Evolutionary conservation across 1,140 invertebrate species (phyloP).

Genomic region (Muscidifurax raptorellus): DNA sequence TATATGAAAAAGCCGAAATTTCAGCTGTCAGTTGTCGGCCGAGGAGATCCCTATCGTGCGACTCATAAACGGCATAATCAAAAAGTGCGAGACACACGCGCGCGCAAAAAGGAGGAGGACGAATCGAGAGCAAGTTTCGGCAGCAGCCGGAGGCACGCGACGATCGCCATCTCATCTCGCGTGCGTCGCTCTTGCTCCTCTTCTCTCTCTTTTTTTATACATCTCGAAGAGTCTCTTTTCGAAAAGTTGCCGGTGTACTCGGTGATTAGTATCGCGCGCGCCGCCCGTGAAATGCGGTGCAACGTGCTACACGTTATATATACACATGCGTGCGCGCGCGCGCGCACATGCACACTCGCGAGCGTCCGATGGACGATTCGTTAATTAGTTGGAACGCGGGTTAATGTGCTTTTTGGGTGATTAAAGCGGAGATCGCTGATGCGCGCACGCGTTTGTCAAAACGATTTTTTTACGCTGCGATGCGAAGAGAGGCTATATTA

Average conservation of each 20-base stretch:
- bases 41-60: not conserved
- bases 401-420: not conserved
- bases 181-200: constrained; percentile 20
- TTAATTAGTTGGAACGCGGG: constrained; percentile 1
- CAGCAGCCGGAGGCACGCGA: constrained; percentile 33
- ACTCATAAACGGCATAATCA: constrained; percentile 40
- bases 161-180: constrained; percentile 57
- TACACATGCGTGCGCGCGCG: not conserved
- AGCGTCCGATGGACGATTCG: not conserved
- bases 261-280: constrained; percentile 23
- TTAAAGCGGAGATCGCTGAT: not conserved
- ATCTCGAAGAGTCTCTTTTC: not conserved
- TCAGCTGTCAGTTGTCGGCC: constrained; percentile 1
- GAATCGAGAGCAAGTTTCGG: constrained; percentile 4
- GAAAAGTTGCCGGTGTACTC: not conserved
- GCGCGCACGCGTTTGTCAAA: not conserved
- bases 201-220: not conserved
- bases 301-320: not conserved
- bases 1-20: not conserved
- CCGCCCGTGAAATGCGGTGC: not conserved
- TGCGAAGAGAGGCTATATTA: too few relatives aligned
- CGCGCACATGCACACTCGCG: not conserved
- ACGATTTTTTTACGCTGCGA: not conserved
- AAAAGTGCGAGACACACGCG: constrained; percentile 2
- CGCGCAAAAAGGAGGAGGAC: not conserved